Base-by-base conservation (phyloP, 2,888 invertebrate species). In the Eilema sororculum region DNA sequence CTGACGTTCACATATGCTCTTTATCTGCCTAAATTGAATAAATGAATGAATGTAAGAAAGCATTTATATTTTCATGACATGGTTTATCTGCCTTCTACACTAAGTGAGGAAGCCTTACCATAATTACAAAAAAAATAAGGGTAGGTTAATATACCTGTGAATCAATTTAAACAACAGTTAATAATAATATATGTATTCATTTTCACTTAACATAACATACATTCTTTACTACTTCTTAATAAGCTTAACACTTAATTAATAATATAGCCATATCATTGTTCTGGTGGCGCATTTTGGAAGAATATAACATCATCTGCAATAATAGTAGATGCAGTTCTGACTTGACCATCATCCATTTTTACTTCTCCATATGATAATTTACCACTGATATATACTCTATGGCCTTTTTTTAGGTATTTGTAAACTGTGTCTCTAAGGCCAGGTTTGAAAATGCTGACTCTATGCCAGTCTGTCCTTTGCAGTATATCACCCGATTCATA, bases 401-500 rank as follows among this genome's bases (percentile, higher is more conserved):
- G 98, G 0, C 99, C 99, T 93, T 98, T 99, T 84, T 97, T 97
- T 70, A 99, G 89, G 87, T 96, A 98, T 85, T 97, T 97, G 86
- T 97, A 96, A 0, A 98, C 97, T 0, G 96, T 96, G 37, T 98
- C 98, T 57, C 98, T 95, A 2, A 99, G 95, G 68, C 96, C 96
- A 4, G 98, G 98, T 86, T 97, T 98, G 89, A 99, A 99, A 10
- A 99, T 97, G 82, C 97, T 97, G 65, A 99, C 92, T 83, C 98
- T 96, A 91, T 99, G 99, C 99, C 99, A 99, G 81, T 99, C 98
- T 12, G 98, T 98, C 83, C 97, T 97, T 87, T 98, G 98, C 67
- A 97, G 93, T 86, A 97, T 96, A 80, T 98, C 98, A 8, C 98
- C 98, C 87, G 96, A 94, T 84, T 97, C 97, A 91, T 97, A 97